Evolutionary conservation across 2,113 vertebrate species (phyloP).

Genomic region (Colaptes auratus): DNA sequence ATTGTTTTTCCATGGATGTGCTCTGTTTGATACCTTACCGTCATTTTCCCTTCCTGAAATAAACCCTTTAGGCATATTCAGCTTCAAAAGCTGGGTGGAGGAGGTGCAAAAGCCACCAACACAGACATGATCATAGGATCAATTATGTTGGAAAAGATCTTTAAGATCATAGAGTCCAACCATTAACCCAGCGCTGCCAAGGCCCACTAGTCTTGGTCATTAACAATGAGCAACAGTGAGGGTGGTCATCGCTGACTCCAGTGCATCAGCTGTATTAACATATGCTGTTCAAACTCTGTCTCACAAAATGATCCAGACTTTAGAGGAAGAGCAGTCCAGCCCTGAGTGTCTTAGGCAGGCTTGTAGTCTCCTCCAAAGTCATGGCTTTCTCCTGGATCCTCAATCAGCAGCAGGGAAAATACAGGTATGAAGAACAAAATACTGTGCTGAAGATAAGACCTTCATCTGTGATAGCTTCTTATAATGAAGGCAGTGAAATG

Average conservation of each 20-base stretch:
- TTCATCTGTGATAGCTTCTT: not conserved
- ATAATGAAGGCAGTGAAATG: too few relatives aligned
- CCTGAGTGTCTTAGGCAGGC: not conserved
- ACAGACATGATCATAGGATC: not conserved
- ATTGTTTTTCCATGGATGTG: not conserved
- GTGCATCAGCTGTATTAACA: not conserved
- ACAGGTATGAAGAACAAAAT: not conserved
- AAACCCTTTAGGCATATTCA: not conserved
- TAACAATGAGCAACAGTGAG: not conserved
- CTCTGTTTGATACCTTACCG: not conserved
- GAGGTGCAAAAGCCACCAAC: not conserved
- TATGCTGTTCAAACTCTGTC: not conserved
- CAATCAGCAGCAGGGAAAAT: not conserved
- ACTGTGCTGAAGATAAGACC: not conserved
- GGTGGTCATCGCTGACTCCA: not conserved
- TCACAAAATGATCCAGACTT: not conserved
- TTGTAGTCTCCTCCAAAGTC: not conserved
- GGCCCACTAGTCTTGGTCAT: not conserved
- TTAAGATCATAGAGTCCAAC: too few relatives aligned
- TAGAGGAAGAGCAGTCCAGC: not conserved
- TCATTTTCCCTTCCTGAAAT: not conserved
- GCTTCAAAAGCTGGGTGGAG: not conserved
- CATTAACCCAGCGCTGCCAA: not conserved
- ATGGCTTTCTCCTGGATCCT: not conserved
- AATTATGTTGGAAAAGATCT: too few relatives aligned